Percentiles rank a stretch among this genome's conserved stretches.
Conservation (phyloP, 2,888 invertebrate species). For the Chrysodeixis includens region DNA sequence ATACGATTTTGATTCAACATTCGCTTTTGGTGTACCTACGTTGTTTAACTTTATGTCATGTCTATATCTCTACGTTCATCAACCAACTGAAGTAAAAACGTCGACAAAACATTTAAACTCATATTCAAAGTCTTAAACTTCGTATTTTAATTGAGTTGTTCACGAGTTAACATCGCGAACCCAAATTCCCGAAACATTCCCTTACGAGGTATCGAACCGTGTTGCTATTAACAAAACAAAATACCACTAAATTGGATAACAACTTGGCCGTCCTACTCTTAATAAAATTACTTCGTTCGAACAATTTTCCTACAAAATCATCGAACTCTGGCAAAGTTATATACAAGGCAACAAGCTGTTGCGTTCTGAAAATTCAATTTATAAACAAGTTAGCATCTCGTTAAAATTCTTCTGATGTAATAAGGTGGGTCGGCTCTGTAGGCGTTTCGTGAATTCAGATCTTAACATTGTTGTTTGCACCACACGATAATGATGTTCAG, state of each 20-base stretch:
- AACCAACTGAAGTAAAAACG: constrained; percentile 7
- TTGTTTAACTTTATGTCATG: too few relatives aligned
- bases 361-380: constrained; percentile 85
- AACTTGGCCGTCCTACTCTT: constrained; percentile 62
- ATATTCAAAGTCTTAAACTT: constrained; percentile 29
- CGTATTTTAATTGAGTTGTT: constrained; percentile 32
- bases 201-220: constrained; percentile 54
- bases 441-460: constrained; percentile 74
- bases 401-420: constrained; percentile 87
- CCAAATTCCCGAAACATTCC: constrained; percentile 29
- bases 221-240: constrained; percentile 55
- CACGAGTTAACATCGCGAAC: constrained; percentile 30
- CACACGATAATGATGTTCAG: constrained; percentile 53
- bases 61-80: too few relatives aligned
- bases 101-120: constrained; percentile 20
- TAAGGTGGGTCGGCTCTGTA: constrained; percentile 76
- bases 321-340: constrained; percentile 85
- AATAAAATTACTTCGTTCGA: constrained; percentile 71
- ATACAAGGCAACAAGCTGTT: constrained; percentile 82
- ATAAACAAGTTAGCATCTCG: constrained; percentile 87
- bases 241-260: constrained; percentile 61
- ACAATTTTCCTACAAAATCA: constrained; percentile 79
- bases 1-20: background rate
- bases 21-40: too few relatives aligned
- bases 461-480: constrained; percentile 63